Conservation (phyloP, 2,888 invertebrate genomes). For the Malacosoma neustria region DNA sequence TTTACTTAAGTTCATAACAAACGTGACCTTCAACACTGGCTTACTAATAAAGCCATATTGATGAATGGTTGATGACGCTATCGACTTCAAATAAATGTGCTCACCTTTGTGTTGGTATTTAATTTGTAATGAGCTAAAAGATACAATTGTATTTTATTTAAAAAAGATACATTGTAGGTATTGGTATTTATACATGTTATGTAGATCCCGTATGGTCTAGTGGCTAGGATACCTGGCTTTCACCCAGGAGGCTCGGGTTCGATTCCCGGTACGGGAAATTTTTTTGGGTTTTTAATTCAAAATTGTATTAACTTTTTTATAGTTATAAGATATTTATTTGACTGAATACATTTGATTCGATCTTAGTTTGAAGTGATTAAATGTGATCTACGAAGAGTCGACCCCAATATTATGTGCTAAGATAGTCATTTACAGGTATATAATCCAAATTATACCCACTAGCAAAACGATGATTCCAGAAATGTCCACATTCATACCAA, state of each 20-base stretch:
- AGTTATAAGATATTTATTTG: too few relatives aligned
- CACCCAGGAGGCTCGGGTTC: conserved; percentile 84
- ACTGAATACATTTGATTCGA: too few relatives aligned
- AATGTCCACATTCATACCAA: background rate
- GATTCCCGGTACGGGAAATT: conserved; percentile 80
- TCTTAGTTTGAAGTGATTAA: too few relatives aligned
- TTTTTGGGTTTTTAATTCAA: background rate
- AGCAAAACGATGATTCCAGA: too few relatives aligned
- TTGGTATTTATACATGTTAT: background rate
- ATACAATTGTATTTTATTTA: too few relatives aligned
- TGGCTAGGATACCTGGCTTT: conserved; percentile 83
- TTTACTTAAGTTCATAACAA: background rate
- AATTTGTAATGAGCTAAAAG: too few relatives aligned
- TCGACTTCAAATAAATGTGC: background rate
- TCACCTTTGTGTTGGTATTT: too few relatives aligned
- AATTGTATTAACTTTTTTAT: too few relatives aligned
- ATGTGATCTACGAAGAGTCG: too few relatives aligned
- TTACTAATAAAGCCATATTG: background rate
- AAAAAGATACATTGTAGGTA: background rate
- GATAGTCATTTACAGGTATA: too few relatives aligned
- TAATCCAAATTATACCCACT: too few relatives aligned
- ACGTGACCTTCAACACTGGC: background rate
- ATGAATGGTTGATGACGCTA: background rate
- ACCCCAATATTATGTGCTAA: too few relatives aligned
- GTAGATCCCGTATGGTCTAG: conserved; percentile 80